Evolutionary conservation across 2,113 vertebrate species (phyloP).

Genomic region (Oreochromis niloticus): DNA sequence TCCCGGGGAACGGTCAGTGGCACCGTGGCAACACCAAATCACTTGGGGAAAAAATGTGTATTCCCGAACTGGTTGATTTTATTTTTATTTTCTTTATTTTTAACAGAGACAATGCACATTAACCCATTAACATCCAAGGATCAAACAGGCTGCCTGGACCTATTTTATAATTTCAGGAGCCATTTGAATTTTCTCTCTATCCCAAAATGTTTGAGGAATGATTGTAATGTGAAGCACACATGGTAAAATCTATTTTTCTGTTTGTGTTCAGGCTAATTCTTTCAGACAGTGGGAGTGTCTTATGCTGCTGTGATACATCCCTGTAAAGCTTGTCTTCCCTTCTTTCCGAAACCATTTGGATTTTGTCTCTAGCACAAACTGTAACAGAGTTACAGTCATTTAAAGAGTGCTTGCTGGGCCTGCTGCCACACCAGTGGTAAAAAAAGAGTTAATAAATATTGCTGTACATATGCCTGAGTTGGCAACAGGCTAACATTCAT

Average conservation of each 20-base stretch:
- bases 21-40: background rate
- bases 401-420: background rate
- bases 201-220: too few relatives aligned
- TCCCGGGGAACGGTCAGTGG: background rate
- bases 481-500: background rate
- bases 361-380: background rate
- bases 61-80: background rate
- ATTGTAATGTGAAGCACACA: too few relatives aligned
- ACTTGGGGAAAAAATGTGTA: background rate
- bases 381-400: background rate
- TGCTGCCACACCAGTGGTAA: background rate
- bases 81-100: background rate
- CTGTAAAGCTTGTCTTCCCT: background rate
- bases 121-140: background rate
- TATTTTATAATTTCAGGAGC: background rate
- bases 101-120: background rate
- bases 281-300: too few relatives aligned
- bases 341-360: background rate
- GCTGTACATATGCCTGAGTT: background rate
- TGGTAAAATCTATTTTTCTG: too few relatives aligned
- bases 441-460: background rate
- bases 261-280: too few relatives aligned
- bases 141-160: background rate
- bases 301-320: background rate
- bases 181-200: background rate